These are phyloP conservation scores for Callionymus lyra DNA, from an alignment of 2,113 vertebrate genomes.

Conservation along the genomic window DNA sequence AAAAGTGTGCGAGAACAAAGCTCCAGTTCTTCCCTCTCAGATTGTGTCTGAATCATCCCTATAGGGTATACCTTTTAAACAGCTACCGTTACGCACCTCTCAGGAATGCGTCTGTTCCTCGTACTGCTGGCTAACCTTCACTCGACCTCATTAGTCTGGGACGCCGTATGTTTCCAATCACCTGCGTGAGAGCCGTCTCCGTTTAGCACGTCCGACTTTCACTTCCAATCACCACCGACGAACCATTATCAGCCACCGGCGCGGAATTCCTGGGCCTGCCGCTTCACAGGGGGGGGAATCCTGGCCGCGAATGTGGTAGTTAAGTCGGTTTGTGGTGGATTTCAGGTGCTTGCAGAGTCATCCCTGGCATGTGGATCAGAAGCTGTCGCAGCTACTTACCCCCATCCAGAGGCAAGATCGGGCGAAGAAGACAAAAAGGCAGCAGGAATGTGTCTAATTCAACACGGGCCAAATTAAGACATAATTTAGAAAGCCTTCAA, in stretches of 20 bases:
- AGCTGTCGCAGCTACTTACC: not conserved
- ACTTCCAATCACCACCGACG: constrained; percentile 28
- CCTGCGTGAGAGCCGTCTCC: constrained; percentile 12
- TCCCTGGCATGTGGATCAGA: constrained; percentile 31
- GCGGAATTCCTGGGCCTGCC: constrained; percentile 30
- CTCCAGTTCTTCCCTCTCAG: too few relatives aligned
- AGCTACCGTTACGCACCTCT: too few relatives aligned
- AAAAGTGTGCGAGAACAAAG: too few relatives aligned
- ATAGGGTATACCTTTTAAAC: too few relatives aligned
- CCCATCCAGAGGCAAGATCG: constrained; percentile 5
- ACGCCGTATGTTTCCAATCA: constrained; percentile 33
- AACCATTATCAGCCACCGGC: constrained; percentile 26
- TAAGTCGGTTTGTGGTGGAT: constrained; percentile 8
- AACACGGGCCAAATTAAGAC: constrained; percentile 29
- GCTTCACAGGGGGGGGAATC: constrained; percentile 9
- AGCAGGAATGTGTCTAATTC: constrained; percentile 28
- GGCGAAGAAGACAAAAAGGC: not conserved
- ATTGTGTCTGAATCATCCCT: too few relatives aligned
- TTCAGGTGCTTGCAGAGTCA: constrained; percentile 37
- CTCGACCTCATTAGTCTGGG: constrained; percentile 23
- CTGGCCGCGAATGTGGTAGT: constrained; percentile 1
- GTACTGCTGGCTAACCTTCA: constrained; percentile 17
- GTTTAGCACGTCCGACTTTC: constrained; percentile 27
- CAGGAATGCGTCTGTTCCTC: too few relatives aligned
- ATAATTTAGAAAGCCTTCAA: constrained; percentile 35